Base-by-base conservation (phyloP, 2,888 invertebrate genomes). In the Troilus luridus region DNA sequence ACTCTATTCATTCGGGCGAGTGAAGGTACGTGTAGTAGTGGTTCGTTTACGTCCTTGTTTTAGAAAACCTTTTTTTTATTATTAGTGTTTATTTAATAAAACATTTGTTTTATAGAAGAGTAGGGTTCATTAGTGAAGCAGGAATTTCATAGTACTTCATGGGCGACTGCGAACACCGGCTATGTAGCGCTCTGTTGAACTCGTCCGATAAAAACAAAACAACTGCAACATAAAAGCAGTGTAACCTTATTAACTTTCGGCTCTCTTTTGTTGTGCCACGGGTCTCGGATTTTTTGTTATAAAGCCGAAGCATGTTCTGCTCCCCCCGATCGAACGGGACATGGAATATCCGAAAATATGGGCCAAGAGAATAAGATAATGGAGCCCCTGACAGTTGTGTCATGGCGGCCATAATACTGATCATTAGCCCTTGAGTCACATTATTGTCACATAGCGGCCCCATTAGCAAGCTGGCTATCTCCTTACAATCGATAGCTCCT, bases 381-480 rank as follows among this genome's bases (percentile, higher is more conserved):
- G 72, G 72, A 24, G 10, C 8, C 14, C 17, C 2, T 41, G 72
- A 77, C 72, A 77, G 67, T 0, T 1, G 8, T 67, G 67, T 12
- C 10, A 11, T 64, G 67, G 14, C 67, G 12, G 24, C 72, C 72
- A 77, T 77, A 41, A 77, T 77, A 19, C 41, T 11, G 8, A 19
- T 77, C 41, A 77, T 77, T 77, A 77, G 41, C 27, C 72, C 72
- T 0, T 77, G 72, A 77, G 72, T 77, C 72, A 72, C 72, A 72
- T 72, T 72, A 72, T 27, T 72, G 72, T 72, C 72, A 72, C 72
- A 27, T 17, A 72, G 14, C 27, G 24, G 14, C 72, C 41, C 72
- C 72, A 77, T 77, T 77, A 41, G 72, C 9, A 17, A 1, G 19
- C 0, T 17, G 67, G 67, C 67, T 77, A 77, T 77, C 72, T 41